Percentiles rank a stretch among this genome's conserved stretches.
These are phyloP conservation scores for Tipula helvola DNA, from an alignment of 2,888 invertebrate genomes.

Conservation along the genomic window DNA sequence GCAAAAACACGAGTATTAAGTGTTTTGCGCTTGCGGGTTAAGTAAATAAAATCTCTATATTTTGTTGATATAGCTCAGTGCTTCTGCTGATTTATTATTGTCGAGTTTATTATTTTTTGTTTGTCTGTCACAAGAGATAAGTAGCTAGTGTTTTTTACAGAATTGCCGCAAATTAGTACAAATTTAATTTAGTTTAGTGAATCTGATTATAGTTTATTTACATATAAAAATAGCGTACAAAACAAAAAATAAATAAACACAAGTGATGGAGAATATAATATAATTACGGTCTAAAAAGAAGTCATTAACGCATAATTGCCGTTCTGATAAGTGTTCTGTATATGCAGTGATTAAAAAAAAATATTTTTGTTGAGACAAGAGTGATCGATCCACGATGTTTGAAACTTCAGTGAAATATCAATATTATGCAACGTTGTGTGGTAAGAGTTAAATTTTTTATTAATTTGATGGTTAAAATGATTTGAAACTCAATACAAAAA, in stretches of 20 bases:
- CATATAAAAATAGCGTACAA: neutral
- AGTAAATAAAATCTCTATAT: neutral
- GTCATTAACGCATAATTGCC: neutral
- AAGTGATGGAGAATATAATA: neutral
- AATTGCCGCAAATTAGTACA: neutral
- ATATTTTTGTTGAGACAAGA: neutral
- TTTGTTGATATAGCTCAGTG: neutral
- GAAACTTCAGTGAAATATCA: constrained; percentile 23
- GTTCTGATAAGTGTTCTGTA: neutral
- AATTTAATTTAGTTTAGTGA: neutral
- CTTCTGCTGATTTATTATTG: neutral
- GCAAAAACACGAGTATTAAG: neutral
- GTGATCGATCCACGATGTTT: constrained; percentile 12
- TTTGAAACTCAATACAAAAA: no score
- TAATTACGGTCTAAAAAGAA: neutral
- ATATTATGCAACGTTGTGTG: constrained; percentile 27
- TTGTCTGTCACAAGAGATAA: neutral
- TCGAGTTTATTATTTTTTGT: neutral
- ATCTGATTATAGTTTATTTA: neutral
- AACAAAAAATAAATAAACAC: neutral
- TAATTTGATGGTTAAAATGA: no score
- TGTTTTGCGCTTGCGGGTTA: neutral
- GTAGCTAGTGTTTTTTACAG: neutral
- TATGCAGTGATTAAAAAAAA: neutral
- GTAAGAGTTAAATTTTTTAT: constrained; percentile 21